Evolutionary conservation across 2,888 invertebrate genomes (phyloP), one percentile per base, ranked within the genome.

Genomic region (Odontocolon sp.): DNA sequence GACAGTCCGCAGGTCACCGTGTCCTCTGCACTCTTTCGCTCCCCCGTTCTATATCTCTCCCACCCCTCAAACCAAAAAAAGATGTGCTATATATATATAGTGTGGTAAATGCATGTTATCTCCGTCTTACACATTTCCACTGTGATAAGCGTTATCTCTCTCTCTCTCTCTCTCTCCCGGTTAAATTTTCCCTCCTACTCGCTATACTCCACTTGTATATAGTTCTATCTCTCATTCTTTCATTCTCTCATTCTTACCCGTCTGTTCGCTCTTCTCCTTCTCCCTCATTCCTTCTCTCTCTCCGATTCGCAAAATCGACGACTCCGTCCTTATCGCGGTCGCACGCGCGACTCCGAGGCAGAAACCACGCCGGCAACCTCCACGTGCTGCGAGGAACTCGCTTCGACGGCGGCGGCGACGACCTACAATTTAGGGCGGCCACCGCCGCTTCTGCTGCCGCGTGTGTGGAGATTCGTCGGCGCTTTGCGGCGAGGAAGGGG

Each of bases 311-410:
- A 4, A 23, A 52, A n/a, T 16, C n/a, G 54, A 45, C 57, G 56
- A 42, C 16, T 33, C 50, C 56, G 66, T 79, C 81, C 73, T 71
- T 61, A 67, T 61, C 47, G 14, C 68, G 31, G 67, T 81, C 81
- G 85, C 85, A 85, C 85, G 86, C 85, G 85, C 85, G 81, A 67
- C 69, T 63, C 68, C 38, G 14, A 9, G 77, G 59, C 38, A 16
- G 87, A 88, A 89, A 89, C 89, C 89, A 70, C 86, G 83, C 63
- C 88, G 82, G 68, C 88, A 73, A 82, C 89, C 89, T 89, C 89
- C 89, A 89, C 89, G 89, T 89, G 89, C 89, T 86, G 86, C 71
- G 80, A 70, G 78, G 80, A 82, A 71, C 72, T 72, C 71, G 75
- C 67, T 73, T 50, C 77, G 72, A 57, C 68, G 77, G 73, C 68